Percentiles rank a stretch among this genome's conserved stretches.
Conservation (phyloP, 2,797 vertebrate species). For the Molossus alvarezi region DNA sequence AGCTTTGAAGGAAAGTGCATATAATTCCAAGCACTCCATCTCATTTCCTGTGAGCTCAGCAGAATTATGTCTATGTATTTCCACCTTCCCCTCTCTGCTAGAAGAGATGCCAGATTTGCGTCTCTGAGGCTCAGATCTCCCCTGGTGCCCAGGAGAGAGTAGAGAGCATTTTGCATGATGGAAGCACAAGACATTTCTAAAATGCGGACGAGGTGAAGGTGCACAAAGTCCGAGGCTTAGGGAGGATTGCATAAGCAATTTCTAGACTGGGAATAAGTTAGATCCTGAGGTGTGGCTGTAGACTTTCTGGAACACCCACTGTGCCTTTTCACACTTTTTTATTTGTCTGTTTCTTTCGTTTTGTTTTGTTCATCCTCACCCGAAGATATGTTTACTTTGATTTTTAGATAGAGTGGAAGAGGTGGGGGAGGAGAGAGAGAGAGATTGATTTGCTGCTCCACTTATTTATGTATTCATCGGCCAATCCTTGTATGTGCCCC, state of each 20-base stretch:
- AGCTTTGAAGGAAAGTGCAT: not conserved
- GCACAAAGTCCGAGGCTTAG: not conserved
- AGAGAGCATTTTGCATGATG: not conserved
- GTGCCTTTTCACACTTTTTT: not conserved
- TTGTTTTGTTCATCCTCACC: no score
- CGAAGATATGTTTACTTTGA: not conserved
- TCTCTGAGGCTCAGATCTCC: not conserved
- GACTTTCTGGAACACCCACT: not conserved
- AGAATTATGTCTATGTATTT: not conserved
- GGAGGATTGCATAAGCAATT: not conserved
- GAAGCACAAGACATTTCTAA: not conserved
- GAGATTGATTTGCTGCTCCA: not conserved
- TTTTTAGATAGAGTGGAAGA: not conserved
- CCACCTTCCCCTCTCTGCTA: not conserved
- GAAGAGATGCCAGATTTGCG: not conserved
- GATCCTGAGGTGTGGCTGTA: not conserved
- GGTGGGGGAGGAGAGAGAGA: not conserved
- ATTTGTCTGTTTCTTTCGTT: no score
- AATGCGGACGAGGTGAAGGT: not conserved
- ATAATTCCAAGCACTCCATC: not conserved
- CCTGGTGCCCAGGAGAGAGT: not conserved
- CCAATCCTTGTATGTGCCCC: not conserved
- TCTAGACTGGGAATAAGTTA: not conserved
- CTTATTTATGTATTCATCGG: not conserved
- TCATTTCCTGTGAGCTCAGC: not conserved